Evolutionary conservation across 2,888 invertebrate genomes (phyloP), one percentile per base, ranked within the genome.

Genomic region (Heteromyza rotundicornis): DNA sequence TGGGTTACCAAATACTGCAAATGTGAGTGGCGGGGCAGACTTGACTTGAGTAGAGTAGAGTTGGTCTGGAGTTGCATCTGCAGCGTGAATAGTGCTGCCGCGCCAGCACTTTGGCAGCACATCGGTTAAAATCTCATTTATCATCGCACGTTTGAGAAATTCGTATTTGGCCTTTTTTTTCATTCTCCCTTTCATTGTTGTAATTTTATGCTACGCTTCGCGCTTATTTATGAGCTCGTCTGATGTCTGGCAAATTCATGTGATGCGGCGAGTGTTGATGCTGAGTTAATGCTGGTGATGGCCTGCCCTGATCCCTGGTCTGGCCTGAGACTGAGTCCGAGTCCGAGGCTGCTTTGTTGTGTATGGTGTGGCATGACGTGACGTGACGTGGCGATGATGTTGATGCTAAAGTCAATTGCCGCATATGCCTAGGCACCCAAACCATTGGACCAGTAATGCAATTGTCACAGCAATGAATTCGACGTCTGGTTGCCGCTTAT

Each of bases 211-310:
- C 54, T 63, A 47, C 49, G 56, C 44, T 47, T 47, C 59, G 66
- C 67, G 68, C 73, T 70, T 73, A 73, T 73, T 73, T 75, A 73
- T 73, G 73, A 75, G 74, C 74, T 71, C 72, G 70, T 66, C 69
- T 69, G 64, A 62, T 53, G 66, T 55, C 69, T 73, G 70, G 68
- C 74, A 68, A 19, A 19, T 47, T 14, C 17, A 19, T 10, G 27
- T 10, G 7, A 19, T 19, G 47, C 47, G 47, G 20, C 47, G 20
- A 32, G 50, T 60, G 67, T 58, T 60, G 56, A 5, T 10, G 56
- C 23, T 16, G 17, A 10, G 24, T n/a, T 47, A n/a, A 17, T 44
- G 22, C 8, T 23, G 40, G 40, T 35, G 22, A 24, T 23, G 53
- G 19, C 53, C 27, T 2, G 32, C 3, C 19, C 19, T 22, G 3